These are phyloP conservation scores for Thermophis baileyi DNA, from an alignment of 2,113 vertebrate species.

Conservation along the genomic window DNA sequence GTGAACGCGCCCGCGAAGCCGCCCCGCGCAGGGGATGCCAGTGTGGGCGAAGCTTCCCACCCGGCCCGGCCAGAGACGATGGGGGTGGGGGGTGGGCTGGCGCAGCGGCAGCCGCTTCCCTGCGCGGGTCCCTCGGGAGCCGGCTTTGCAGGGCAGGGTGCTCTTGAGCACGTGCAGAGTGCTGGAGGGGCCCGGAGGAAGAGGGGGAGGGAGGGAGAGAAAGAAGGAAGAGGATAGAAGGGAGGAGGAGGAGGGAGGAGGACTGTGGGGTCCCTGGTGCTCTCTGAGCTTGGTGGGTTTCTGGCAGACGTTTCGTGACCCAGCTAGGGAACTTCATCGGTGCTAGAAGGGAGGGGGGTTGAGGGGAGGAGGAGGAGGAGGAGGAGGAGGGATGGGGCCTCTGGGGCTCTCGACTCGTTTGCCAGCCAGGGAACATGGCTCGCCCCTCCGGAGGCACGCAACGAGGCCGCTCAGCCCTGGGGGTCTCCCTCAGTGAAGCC, in stretches of 20 bases:
- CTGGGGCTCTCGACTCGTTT: neutral
- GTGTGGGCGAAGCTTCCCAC: no score
- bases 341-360: no score
- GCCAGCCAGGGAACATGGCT: neutral
- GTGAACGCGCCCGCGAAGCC: slow-evolving; percentile 26
- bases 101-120: neutral
- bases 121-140: neutral
- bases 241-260: no score
- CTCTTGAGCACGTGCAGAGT: slow-evolving; percentile 37
- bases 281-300: neutral
- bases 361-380: neutral
- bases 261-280: neutral
- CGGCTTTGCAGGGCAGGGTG: neutral
- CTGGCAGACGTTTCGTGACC: no score
- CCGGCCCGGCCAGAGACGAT: slow-evolving; percentile 26
- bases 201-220: no score
- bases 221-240: no score
- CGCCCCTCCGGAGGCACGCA: neutral
- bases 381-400: neutral
- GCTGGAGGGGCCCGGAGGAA: neutral
- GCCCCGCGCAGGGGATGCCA: neutral
- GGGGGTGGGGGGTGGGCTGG: neutral
- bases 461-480: neutral
- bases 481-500: no score
- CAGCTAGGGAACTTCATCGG: no score